Evolutionary conservation across 2,888 invertebrate genomes (phyloP).

Genomic region (Thera britannica): DNA sequence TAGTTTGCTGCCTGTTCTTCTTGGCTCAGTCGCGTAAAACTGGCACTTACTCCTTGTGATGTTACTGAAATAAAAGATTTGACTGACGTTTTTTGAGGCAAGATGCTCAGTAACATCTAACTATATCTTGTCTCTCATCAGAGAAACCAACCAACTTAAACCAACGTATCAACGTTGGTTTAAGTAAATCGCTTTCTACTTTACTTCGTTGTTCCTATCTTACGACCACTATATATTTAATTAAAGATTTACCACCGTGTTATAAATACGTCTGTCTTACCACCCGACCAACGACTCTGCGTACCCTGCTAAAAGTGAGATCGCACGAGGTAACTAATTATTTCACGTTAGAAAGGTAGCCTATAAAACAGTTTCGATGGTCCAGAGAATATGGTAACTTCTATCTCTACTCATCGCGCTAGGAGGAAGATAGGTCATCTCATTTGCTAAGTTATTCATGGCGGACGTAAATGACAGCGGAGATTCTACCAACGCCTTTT

Average conservation of each 20-base stretch:
- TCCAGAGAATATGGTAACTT: no score
- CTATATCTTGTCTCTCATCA: neutral
- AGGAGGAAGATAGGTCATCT: neutral
- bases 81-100: neutral
- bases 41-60: no score
- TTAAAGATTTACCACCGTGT: neutral
- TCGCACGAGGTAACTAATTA: neutral
- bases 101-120: constrained; percentile 1
- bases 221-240: neutral
- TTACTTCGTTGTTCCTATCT: neutral
- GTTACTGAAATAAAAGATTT: no score
- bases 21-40: no score
- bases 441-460: constrained; percentile 26
- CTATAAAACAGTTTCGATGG: no score
- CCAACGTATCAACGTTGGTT: no score
- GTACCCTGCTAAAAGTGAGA: neutral
- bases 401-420: no score
- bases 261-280: neutral
- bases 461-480: constrained; percentile 21
- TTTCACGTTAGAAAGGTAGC: neutral
- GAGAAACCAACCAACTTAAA: no score
- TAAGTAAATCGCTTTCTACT: neutral
- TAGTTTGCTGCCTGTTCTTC: no score
- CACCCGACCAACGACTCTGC: neutral
- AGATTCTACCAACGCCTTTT: constrained; percentile 48